phyloP scores from a whole-genome alignment of 2,797 vertebrate species.

The Hemitrygon akajei region DNA sequence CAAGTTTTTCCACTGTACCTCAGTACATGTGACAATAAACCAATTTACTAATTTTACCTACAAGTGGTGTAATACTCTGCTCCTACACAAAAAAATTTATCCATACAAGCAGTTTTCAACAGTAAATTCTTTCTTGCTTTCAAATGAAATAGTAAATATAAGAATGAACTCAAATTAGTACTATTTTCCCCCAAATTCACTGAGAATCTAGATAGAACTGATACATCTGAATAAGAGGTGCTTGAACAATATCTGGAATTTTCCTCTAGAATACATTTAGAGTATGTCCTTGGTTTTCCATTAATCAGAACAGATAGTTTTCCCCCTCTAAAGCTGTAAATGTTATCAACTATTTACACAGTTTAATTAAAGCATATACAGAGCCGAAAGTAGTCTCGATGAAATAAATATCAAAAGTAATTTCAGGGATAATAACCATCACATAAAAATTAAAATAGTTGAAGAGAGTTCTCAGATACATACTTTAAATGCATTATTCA shows the following conservation, averaged over 20 bases:
- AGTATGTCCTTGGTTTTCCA: neutral
- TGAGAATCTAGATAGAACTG: too few species aligned
- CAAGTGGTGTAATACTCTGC: neutral
- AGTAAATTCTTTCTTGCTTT: conserved; percentile 39
- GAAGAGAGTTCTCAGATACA: neutral
- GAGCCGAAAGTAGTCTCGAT: too few species aligned
- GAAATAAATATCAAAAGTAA: neutral
- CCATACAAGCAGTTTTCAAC: conserved; percentile 34
- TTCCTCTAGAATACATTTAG: neutral
- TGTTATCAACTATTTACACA: neutral
- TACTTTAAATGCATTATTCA: neutral
- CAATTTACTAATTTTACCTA: too few species aligned
- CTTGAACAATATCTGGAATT: too few species aligned
- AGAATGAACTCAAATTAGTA: conserved; percentile 16
- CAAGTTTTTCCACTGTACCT: too few species aligned
- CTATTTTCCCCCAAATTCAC: conserved; percentile 8
- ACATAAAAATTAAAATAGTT: neutral
- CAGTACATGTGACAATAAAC: too few species aligned
- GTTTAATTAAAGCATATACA: neutral
- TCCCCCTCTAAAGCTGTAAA: neutral
- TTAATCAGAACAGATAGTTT: neutral
- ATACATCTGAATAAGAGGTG: too few species aligned
- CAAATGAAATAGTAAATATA: conserved; percentile 29
- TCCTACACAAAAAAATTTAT: neutral
- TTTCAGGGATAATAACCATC: neutral